phyloP scores from a whole-genome alignment of 2,888 invertebrate genomes.

The Lycaena phlaeas region DNA sequence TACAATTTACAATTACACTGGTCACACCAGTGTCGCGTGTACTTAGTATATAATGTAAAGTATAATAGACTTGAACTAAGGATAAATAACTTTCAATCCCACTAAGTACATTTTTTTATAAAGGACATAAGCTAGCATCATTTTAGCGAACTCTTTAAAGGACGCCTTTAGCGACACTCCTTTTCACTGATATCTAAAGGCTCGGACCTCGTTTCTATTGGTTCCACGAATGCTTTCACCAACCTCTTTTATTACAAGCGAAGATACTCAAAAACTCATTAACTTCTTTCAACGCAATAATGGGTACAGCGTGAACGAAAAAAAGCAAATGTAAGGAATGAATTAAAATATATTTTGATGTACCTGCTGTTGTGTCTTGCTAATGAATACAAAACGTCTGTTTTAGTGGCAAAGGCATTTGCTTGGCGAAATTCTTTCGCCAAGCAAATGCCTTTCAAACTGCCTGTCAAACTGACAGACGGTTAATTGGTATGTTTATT shows the following conservation, averaged over 20 bases:
- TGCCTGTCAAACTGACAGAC: too few relatives aligned
- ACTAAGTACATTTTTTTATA: conserved; percentile 3
- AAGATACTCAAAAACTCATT: conserved; percentile 17
- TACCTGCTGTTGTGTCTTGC: conserved; percentile 1
- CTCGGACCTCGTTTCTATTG: conserved; percentile 18
- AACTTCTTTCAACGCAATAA: conserved; percentile 11
- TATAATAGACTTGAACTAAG: too few relatives aligned
- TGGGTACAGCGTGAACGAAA: conserved; percentile 8
- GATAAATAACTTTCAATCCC: conserved; percentile 3
- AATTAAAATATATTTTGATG: conserved; percentile 5
- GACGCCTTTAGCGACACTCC: conserved; percentile 19
- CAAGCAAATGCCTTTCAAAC: too few relatives aligned
- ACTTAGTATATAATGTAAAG: too few relatives aligned
- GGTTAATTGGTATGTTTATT: too few relatives aligned
- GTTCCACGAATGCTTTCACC: conserved; percentile 19
- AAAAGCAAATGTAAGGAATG: conserved; percentile 7
- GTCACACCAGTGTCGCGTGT: too few relatives aligned
- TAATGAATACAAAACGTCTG: conserved; percentile 1
- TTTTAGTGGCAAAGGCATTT: too few relatives aligned
- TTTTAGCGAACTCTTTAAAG: conserved; percentile 13
- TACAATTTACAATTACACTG: too few relatives aligned
- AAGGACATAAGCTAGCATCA: conserved; percentile 10
- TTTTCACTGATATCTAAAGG: conserved; percentile 22
- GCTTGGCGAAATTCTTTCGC: too few relatives aligned
- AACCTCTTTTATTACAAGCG: conserved; percentile 21